These are phyloP conservation scores for Phyllotreta cruciferae DNA, from an alignment of 2,888 invertebrate species.

Conservation along the genomic window DNA sequence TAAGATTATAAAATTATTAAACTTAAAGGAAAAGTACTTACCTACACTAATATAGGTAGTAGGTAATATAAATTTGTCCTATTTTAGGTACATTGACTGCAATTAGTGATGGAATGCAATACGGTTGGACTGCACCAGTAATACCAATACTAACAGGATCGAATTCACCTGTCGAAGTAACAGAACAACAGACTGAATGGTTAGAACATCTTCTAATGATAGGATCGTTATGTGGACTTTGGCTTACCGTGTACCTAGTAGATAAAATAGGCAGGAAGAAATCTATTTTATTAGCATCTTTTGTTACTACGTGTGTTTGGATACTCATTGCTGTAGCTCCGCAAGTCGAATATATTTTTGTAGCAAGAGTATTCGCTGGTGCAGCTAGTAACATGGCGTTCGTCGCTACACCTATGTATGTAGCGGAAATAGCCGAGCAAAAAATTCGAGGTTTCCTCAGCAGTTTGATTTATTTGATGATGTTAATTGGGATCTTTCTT, in stretches of 20 bases:
- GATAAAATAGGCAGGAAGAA: constrained; percentile 54
- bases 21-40: no score
- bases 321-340: constrained; percentile 52
- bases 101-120: constrained; percentile 58
- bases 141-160: constrained; percentile 52
- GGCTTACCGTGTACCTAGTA: constrained; percentile 53
- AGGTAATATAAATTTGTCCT: no score
- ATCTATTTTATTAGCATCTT: constrained; percentile 54
- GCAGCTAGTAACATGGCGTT: constrained; percentile 57
- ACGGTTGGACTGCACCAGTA: constrained; percentile 58
- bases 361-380: constrained; percentile 55
- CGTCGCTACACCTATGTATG: constrained; percentile 58
- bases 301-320: constrained; percentile 54
- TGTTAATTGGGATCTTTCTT: constrained; percentile 56
- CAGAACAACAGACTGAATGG: constrained; percentile 45
- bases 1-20: no score
- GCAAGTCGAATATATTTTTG: constrained; percentile 51
- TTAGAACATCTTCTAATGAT: constrained; percentile 48
- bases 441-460: constrained; percentile 57
- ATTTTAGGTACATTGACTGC: constrained; percentile 56
- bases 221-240: constrained; percentile 52
- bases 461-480: constrained; percentile 57
- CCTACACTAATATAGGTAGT: no score
- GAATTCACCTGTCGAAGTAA: constrained; percentile 52
- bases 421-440: constrained; percentile 58